Evolutionary conservation across 2,113 vertebrate species (phyloP), one percentile per base, ranked within the genome.

Genomic region (Ammodytes marinus): DNA sequence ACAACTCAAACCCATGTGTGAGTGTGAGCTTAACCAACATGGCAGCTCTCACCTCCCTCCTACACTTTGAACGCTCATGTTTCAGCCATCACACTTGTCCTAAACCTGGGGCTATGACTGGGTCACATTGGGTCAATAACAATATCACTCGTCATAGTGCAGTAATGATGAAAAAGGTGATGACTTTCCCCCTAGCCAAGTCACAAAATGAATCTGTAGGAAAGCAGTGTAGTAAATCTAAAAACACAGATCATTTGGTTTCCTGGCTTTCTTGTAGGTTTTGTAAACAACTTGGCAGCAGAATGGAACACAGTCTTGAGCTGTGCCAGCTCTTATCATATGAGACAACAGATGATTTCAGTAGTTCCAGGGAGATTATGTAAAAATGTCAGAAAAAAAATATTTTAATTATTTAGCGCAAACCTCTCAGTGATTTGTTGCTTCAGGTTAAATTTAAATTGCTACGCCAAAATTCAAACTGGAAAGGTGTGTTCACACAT

Each of bases 1-100:
- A 80, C 98, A 99, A 94, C 97, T 99, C 82, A 99, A 99, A 64
- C 98, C 98, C 1, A 99, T 99, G 98, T 99, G 98, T 99, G 95
- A 99, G 98, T 98, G 98, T 98, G 92, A 59, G 55, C 43, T 71
- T 57, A 53, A 54, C 78, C 17, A 14, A 37, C 74, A 67, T 19
- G 58, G 74, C 37, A 64, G 50, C 78, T 5, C 68, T 74, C 64
- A 6, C 47, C 43, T 65, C 42, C 35, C 53, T 78, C 80, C 71
- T 49, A 63, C 83, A 49, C 74, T 75, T 35, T 27, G n/a, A 27
- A 53, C 67, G 65, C 79, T 79, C 53, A 60, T 69, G 61, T 80
- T 80, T 82, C 79, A 82, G 53, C 66, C 59, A 52, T 63, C 43
- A 45, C 46, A 43, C 61, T 74, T 78, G 50, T 70, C 55, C 66